phyloP scores from a whole-genome alignment of 2,113 vertebrate genomes.

The Crotalus helleri region DNA sequence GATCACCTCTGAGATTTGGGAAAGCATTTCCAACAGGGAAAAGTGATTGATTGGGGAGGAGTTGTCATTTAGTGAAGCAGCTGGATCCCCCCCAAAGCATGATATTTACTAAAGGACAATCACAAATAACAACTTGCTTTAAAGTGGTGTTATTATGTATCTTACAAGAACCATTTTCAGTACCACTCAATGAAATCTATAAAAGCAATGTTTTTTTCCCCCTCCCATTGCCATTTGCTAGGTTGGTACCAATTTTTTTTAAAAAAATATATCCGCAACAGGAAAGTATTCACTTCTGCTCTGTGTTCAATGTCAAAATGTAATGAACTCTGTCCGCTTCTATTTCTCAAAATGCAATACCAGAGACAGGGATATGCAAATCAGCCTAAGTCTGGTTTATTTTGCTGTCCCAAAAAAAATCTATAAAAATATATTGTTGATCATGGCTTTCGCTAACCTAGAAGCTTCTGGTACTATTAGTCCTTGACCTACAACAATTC shows the following conservation, averaged over 20 bases:
- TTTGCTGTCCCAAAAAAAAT: neutral
- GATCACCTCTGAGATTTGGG: slow-evolving; percentile 48
- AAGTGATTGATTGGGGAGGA: slow-evolving; percentile 56
- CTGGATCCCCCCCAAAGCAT: slow-evolving; percentile 40
- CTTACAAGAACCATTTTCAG: neutral
- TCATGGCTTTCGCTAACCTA: neutral
- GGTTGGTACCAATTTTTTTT: neutral
- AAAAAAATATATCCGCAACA: neutral
- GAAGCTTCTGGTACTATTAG: neutral
- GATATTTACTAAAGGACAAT: slow-evolving; percentile 48
- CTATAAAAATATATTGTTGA: neutral
- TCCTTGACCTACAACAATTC: neutral
- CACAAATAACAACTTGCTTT: slow-evolving; percentile 59
- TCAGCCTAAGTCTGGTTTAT: neutral
- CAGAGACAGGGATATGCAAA: neutral
- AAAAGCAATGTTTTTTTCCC: neutral
- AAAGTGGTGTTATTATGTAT: slow-evolving; percentile 18
- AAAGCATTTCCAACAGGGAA: slow-evolving; percentile 37
- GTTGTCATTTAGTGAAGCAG: slow-evolving; percentile 54
- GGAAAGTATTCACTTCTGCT: neutral
- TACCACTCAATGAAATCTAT: neutral
- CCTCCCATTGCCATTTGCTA: neutral
- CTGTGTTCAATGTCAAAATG: neutral
- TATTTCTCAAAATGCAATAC: neutral
- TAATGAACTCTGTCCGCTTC: neutral